Evolutionary conservation across 2,888 invertebrate genomes (phyloP).

Genomic region (Athalia cordata): DNA sequence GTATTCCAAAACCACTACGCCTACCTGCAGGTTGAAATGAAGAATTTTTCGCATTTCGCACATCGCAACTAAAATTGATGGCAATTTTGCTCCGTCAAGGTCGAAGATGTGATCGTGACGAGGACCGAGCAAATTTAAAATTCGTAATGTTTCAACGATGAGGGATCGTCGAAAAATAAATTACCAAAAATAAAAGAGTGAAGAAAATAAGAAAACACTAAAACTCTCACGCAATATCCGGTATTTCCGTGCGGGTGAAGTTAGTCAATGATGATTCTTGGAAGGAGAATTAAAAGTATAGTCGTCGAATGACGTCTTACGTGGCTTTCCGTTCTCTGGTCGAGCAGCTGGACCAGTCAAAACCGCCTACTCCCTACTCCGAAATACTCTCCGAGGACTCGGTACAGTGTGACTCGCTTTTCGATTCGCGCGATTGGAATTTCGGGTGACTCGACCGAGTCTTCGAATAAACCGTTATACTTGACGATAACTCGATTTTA

Average conservation of each 20-base stretch:
- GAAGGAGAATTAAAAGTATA: constrained; percentile 19
- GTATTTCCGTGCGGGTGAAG: constrained; percentile 17
- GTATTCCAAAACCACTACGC: constrained; percentile 5
- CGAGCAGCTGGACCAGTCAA: constrained; percentile 37
- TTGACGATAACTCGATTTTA: constrained; percentile 40
- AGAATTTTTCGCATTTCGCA: background rate
- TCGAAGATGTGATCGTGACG: too few species aligned
- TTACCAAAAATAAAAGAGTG: too few species aligned
- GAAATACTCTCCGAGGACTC: background rate
- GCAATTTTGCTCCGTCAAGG: background rate
- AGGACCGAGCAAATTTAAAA: too few species aligned
- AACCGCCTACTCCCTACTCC: constrained; percentile 33
- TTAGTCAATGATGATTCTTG: constrained; percentile 24
- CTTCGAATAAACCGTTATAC: constrained; percentile 32
- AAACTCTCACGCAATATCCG: constrained; percentile 13
- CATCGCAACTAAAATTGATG: background rate
- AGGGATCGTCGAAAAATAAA: background rate
- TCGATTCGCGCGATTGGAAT: constrained; percentile 44
- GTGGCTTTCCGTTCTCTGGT: background rate
- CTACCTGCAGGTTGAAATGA: background rate
- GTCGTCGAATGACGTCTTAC: background rate
- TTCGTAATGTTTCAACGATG: background rate
- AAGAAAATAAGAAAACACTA: background rate
- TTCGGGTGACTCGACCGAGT: constrained; percentile 43
- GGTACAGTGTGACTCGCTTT: constrained; percentile 37